These are phyloP conservation scores for Gallinago solitaria DNA, from an alignment of 2,797 vertebrate genomes.

Conservation along the genomic window DNA sequence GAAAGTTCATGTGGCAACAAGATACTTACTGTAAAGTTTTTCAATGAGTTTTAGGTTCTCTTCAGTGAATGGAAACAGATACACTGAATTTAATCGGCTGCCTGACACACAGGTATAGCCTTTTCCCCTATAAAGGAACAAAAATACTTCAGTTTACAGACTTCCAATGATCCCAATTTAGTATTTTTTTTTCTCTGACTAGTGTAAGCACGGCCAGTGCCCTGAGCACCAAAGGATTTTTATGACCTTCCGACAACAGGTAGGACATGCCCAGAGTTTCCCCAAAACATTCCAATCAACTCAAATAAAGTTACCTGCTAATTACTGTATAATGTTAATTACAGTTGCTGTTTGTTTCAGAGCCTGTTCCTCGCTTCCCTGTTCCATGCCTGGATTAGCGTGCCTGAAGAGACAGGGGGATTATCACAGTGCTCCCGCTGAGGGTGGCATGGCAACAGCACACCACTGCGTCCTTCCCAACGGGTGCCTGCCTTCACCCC, in stretches of 20 bases:
- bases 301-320: background rate
- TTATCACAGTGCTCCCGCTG: background rate
- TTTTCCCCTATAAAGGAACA: background rate
- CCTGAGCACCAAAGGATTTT: background rate
- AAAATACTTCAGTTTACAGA: background rate
- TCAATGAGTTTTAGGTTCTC: background rate
- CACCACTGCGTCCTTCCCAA: background rate
- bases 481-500: background rate
- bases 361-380: background rate
- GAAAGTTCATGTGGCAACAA: background rate
- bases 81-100: background rate
- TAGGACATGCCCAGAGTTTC: background rate
- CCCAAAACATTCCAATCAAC: background rate
- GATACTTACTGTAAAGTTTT: background rate
- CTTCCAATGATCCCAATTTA: background rate
- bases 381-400: background rate
- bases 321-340: background rate
- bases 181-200: background rate
- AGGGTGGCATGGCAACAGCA: background rate
- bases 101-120: background rate
- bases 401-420: background rate
- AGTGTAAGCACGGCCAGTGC: background rate
- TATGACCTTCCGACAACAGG: background rate
- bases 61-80: background rate
- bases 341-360: background rate